phyloP scores from a whole-genome alignment of 2,113 vertebrate species.

The Mormyrus lacerda region DNA sequence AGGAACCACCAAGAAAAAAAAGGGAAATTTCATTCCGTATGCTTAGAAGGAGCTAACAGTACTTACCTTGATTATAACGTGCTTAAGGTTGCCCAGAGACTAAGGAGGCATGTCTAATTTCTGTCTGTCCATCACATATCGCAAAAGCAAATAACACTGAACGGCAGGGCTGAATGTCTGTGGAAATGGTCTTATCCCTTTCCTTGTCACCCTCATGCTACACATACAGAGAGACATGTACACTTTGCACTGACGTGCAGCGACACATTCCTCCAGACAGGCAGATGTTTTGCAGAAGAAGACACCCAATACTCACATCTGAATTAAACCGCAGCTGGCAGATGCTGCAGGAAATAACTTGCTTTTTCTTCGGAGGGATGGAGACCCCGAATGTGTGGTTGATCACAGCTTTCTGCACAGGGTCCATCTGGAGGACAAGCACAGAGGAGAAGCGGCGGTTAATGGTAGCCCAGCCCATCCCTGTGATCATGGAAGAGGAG shows the following conservation, averaged over 20 bases:
- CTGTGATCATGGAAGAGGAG: not conserved
- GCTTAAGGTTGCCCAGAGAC: conserved; percentile 8
- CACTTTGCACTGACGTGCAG: not conserved
- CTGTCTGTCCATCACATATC: conserved; percentile 8
- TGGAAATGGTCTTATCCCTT: conserved; percentile 16
- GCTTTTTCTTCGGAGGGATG: conserved; percentile 86
- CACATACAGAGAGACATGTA: not conserved
- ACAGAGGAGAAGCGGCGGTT: conserved; percentile 12
- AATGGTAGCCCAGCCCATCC: not conserved
- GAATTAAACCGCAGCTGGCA: conserved; percentile 97
- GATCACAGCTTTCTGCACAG: conserved; percentile 96
- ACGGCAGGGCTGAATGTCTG: not conserved
- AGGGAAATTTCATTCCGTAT: not conserved
- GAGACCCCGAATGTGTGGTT: conserved; percentile 97
- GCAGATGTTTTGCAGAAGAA: conserved; percentile 1
- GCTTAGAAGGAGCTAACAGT: not conserved
- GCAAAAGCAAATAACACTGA: not conserved
- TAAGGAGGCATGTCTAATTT: conserved; percentile 15
- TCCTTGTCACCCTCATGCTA: not conserved
- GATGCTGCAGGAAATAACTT: conserved; percentile 88
- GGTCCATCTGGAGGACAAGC: conserved; percentile 81
- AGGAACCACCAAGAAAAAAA: not conserved
- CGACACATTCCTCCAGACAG: not conserved
- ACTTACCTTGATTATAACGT: conserved; percentile 25
- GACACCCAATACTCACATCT: conserved; percentile 70